Base-by-base conservation (phyloP, 1,140 invertebrate genomes). In the Paraescarpia echinospica region DNA sequence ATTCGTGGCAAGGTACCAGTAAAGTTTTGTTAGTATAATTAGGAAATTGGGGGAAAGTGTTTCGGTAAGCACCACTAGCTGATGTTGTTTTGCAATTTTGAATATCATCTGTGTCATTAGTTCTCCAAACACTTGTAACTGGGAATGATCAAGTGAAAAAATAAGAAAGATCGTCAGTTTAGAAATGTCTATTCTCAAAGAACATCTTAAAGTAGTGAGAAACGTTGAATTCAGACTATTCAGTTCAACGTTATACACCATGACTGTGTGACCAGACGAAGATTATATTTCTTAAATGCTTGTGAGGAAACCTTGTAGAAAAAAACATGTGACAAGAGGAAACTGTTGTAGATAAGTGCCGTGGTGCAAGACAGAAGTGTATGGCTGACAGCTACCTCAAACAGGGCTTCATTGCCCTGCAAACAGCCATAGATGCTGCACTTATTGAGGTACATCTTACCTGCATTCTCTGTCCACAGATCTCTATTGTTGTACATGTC, bases 321-420 rank as follows among this genome's bases (percentile, higher is more conserved):
- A 18, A 77, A 77, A 77, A 77, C 59, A 14, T 12, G 59, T 77
- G 27, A 27, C 14, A 27, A 18, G 27, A 77, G 8, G 59, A 31
- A 27, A 22, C 59, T 77, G 59, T 77, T 77, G 59, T 77, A 77
- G 59, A 77, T 27, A 31, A 2, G 27, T 77, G 59, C 22, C 59
- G 90, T 27, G 90, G 90, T 22, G 18, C 14, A 18, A 51, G 48
- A 34, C 33, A 34, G 34, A 51, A 34, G 89, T 95, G 95, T 94
- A 88, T 91, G 92, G 94, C 92, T 0, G 95, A 95, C 59, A 93
- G 92, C 22, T 95, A 95, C 92, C 91, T 95, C 5, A 92, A 91
- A 33, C 93, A 93, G 41, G 95, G 95, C 33, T 95, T 95, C 94
- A 93, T 95, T 1, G 59, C 59, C 22, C 9, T 77, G 22, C 95